phyloP scores from a whole-genome alignment of 2,888 invertebrate species.

The Sphaerophoria taeniata region DNA sequence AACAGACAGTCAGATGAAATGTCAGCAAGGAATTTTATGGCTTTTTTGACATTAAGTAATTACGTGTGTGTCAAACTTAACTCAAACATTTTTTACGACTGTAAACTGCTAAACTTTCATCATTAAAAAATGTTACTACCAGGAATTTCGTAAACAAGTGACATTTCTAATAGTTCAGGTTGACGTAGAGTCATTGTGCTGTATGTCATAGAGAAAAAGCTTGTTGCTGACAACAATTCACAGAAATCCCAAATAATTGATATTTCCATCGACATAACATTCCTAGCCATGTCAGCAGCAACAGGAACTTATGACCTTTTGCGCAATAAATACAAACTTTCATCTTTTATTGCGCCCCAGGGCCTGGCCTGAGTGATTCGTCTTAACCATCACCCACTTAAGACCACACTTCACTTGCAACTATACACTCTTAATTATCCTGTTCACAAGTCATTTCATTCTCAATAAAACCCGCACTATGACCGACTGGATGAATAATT shows the following conservation, averaged over 20 bases:
- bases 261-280: not conserved
- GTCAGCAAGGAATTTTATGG: too few species aligned
- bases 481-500: slow-evolving; percentile 3
- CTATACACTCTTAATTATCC: slow-evolving; percentile 43
- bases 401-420: slow-evolving; percentile 1
- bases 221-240: not conserved
- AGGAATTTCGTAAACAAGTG: too few species aligned
- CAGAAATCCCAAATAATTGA: not conserved
- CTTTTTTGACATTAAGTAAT: too few species aligned
- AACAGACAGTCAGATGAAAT: too few species aligned
- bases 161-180: too few species aligned
- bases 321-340: not conserved
- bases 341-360: not conserved
- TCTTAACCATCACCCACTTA: slow-evolving; percentile 7
- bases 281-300: not conserved
- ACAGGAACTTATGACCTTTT: slow-evolving; percentile 17
- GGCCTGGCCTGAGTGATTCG: slow-evolving; percentile 9
- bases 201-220: not conserved
- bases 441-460: slow-evolving; percentile 39
- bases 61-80: too few species aligned
- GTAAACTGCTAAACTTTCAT: too few species aligned
- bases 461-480: not conserved
- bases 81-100: too few species aligned
- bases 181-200: not conserved
- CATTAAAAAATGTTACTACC: too few species aligned